A percentile compares a stretch with the other conserved stretches of the same genome.
These are phyloP conservation scores for Poecilia wingei DNA, from an alignment of 2,797 vertebrate species.

Conservation along the genomic window DNA sequence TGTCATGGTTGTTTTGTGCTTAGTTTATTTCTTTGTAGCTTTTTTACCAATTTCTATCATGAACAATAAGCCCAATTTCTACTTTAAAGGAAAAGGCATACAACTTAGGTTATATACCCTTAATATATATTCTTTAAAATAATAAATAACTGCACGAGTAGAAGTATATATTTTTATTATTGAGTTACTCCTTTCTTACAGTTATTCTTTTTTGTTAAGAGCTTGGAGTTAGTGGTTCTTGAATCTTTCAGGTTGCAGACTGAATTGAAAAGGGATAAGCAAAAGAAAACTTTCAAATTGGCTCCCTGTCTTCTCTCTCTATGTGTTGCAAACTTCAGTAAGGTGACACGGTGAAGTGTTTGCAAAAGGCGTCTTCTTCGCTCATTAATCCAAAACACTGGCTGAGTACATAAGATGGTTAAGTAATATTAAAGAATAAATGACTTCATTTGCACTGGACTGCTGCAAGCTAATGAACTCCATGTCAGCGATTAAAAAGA, in stretches of 20 bases:
- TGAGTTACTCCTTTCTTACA: background rate
- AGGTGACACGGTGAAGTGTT: conserved; percentile 45
- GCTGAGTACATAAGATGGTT: conserved; percentile 49
- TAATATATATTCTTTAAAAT: background rate
- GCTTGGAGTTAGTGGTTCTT: background rate
- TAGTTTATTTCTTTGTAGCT: background rate
- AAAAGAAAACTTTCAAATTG: conserved; percentile 65
- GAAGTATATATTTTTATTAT: background rate
- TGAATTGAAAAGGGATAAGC: conserved; percentile 77
- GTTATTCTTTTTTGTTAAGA: background rate
- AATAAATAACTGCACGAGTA: background rate
- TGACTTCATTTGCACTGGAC: conserved; percentile 42
- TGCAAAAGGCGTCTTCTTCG: conserved; percentile 40
- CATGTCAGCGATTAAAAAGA: conserved; percentile 39
- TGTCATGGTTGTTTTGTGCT: background rate
- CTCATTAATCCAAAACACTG: conserved; percentile 26
- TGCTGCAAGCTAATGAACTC: conserved; percentile 44
- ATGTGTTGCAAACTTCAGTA: conserved; percentile 48
- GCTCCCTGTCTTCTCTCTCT: conserved; percentile 52
- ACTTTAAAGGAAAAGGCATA: background rate
- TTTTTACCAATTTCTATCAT: background rate
- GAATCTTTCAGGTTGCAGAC: conserved; percentile 65
- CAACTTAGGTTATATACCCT: background rate
- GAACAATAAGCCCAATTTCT: background rate
- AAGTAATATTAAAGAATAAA: conserved; percentile 53